Conservation (phyloP, 2,113 vertebrate species). For the Rhabdomys dilectus region DNA sequence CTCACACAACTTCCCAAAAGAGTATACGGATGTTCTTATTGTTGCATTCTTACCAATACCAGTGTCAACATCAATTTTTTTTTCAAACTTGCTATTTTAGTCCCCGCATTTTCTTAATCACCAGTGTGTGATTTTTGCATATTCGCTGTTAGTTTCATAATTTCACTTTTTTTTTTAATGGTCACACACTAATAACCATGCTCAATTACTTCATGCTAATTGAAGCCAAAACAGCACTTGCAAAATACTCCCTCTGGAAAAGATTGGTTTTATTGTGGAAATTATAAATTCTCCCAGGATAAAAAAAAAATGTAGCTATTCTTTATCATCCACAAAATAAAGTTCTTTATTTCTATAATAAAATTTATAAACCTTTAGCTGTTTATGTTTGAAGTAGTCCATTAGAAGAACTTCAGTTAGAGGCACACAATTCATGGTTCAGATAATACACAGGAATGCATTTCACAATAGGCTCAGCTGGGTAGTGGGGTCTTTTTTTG, state of each 20-base stretch:
- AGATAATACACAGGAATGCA: neutral
- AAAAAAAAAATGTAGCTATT: neutral
- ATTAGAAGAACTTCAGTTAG: slow-evolving; percentile 5
- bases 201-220: slow-evolving; percentile 43
- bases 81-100: neutral
- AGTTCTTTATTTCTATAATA: slow-evolving; percentile 4
- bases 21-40: neutral
- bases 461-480: neutral
- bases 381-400: slow-evolving; percentile 1
- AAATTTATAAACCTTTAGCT: neutral
- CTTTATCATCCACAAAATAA: slow-evolving; percentile 34
- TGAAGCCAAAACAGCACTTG: slow-evolving; percentile 47
- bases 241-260: slow-evolving; percentile 16
- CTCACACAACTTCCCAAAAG: neutral
- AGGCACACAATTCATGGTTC: neutral
- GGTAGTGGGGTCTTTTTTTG: neutral
- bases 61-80: neutral
- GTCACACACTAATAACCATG: slow-evolving; percentile 33
- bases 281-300: neutral
- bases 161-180: slow-evolving; percentile 58
- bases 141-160: slow-evolving; percentile 11
- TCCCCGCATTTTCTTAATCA: neutral
- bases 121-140: neutral
- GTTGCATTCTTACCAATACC: neutral
- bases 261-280: slow-evolving; percentile 22